Evolutionary conservation across 1,140 invertebrate genomes (phyloP).

Genomic region (Mycetomoellerius zeteki): DNA sequence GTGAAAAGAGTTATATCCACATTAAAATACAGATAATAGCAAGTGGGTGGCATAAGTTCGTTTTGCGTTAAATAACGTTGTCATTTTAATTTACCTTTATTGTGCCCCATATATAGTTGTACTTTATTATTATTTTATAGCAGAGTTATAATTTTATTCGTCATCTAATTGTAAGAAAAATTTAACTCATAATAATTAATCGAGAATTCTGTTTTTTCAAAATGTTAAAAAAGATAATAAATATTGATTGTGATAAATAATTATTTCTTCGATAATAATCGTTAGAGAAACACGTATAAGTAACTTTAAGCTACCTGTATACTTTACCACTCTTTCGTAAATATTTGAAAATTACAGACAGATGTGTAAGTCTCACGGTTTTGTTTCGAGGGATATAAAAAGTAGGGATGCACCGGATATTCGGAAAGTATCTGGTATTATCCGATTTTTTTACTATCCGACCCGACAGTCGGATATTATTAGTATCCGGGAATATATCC

Average conservation of each 20-base stretch:
- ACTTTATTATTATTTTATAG: not conserved
- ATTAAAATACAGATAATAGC: constrained; percentile 2
- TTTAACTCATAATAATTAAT: not conserved
- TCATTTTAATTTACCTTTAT: not conserved
- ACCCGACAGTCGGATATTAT: too few species aligned
- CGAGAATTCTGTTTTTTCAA: not conserved
- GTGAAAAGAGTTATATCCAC: constrained; percentile 12
- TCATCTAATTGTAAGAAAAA: not conserved
- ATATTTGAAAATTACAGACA: not conserved
- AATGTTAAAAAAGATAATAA: not conserved
- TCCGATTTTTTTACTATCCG: too few species aligned
- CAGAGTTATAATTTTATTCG: not conserved
- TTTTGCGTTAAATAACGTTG: constrained; percentile 3
- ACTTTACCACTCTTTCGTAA: not conserved
- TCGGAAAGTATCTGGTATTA: too few species aligned
- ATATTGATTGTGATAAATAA: constrained; percentile 8
- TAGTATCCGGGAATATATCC: too few species aligned
- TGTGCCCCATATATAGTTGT: not conserved
- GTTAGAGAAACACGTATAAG: not conserved
- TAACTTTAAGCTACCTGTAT: not conserved
- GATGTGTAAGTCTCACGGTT: too few species aligned
- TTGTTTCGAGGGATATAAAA: too few species aligned
- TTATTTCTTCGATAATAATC: not conserved
- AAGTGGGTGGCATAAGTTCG: not conserved
- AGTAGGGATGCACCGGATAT: too few species aligned